phyloP scores from a whole-genome alignment of 30 jellyfish, hydroid and myxozoan species.

The Turritopsis dohrnii region DNA sequence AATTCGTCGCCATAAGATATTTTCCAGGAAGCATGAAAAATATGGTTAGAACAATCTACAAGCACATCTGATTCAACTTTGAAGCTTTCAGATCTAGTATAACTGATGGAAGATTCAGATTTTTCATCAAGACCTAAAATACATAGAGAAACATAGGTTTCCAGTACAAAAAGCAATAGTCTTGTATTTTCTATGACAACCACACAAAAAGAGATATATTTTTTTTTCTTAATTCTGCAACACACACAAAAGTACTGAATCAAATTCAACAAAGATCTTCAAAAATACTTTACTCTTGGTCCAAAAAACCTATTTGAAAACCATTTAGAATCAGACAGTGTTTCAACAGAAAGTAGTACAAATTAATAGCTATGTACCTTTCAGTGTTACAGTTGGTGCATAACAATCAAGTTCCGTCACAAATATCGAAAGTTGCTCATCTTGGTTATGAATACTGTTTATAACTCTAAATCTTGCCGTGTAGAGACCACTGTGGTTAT shows the following conservation, averaged over 20 bases:
- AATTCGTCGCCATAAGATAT: not conserved
- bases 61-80: not conserved
- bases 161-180: too few relatives aligned
- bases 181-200: too few relatives aligned
- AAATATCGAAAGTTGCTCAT: not conserved
- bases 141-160: too few relatives aligned
- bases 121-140: not conserved
- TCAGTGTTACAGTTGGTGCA: not conserved
- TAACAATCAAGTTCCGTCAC: not conserved
- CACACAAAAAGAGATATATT: too few relatives aligned
- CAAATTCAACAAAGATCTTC: too few relatives aligned
- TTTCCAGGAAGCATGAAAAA: slow-evolving; percentile 3
- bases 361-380: not conserved
- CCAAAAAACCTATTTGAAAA: too few relatives aligned
- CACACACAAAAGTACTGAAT: too few relatives aligned
- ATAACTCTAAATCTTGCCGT: not conserved
- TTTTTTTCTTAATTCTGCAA: too few relatives aligned
- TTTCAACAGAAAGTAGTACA: not conserved
- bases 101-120: not conserved
- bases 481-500: not conserved
- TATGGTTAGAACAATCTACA: not conserved
- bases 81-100: not conserved
- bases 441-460: not conserved
- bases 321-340: not conserved
- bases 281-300: too few relatives aligned